phyloP scores from a whole-genome alignment of 2,113 vertebrate genomes.

The Galeopterus variegatus region DNA sequence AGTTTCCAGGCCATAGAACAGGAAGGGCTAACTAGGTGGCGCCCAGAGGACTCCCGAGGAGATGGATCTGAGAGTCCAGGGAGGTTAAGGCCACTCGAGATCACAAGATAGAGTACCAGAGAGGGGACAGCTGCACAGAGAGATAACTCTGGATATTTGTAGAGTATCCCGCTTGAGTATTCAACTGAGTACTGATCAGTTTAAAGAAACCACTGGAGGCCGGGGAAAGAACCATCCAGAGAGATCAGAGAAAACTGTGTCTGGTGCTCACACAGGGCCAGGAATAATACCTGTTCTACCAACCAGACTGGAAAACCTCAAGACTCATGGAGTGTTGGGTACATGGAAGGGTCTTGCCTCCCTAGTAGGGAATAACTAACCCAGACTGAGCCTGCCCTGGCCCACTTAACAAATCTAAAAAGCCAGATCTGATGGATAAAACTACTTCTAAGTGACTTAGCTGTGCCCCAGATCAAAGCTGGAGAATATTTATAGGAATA shows the following conservation, averaged over 20 bases:
- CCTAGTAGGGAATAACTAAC: neutral
- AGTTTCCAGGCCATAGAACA: neutral
- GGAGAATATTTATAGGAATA: neutral
- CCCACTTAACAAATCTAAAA: slow-evolving; percentile 34
- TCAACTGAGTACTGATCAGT: neutral
- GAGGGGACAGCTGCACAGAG: neutral
- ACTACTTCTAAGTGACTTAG: neutral
- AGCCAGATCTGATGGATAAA: neutral
- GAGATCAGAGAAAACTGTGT: neutral
- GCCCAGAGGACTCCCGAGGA: neutral
- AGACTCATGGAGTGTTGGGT: neutral
- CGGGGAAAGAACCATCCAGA: neutral
- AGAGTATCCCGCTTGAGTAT: neutral
- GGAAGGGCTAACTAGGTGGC: neutral
- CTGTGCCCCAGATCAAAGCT: slow-evolving; percentile 34
- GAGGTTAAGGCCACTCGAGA: neutral
- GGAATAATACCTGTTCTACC: neutral
- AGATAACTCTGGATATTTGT: neutral
- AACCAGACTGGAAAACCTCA: neutral
- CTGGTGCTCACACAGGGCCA: neutral
- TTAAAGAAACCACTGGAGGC: neutral
- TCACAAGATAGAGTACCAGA: neutral
- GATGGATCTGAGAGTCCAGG: neutral
- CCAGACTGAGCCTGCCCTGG: neutral
- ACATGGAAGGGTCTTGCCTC: neutral